phyloP scores from a whole-genome alignment of 2,113 vertebrate genomes.

The human (Homo sapiens) region DNA sequence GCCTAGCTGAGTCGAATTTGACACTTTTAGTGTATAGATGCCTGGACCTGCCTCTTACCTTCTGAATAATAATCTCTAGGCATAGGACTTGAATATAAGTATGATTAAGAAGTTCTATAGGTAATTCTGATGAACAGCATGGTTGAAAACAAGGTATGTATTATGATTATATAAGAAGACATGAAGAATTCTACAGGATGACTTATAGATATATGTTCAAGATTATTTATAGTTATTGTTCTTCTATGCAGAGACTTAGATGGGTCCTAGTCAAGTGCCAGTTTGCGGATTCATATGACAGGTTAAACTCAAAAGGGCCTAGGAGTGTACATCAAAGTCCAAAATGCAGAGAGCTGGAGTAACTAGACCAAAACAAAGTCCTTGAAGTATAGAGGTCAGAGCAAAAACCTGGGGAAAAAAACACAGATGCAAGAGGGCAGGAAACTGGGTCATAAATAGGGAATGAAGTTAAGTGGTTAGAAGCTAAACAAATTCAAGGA shows the following conservation, averaged over 20 bases:
- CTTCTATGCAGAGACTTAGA: background rate
- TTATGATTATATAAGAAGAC: background rate
- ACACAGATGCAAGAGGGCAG: background rate
- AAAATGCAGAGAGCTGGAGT: background rate
- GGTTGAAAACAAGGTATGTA: slow-evolving; percentile 13
- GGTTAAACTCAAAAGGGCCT: background rate
- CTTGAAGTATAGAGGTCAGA: background rate
- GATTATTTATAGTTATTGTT: background rate
- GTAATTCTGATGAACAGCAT: background rate
- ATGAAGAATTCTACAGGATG: slow-evolving; percentile 11
- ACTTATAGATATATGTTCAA: background rate
- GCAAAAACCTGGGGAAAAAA: slow-evolving; percentile 7
- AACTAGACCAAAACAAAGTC: background rate
- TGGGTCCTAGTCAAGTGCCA: background rate
- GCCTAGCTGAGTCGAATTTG: background rate
- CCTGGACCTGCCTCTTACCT: background rate
- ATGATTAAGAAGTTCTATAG: background rate
- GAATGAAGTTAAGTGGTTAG: background rate
- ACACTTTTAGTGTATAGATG: background rate
- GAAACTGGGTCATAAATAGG: background rate
- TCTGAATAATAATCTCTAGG: background rate
- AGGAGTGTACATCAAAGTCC: background rate
- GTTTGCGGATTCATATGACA: background rate
- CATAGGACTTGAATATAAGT: background rate
- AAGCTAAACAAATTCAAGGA: background rate